Conservation (phyloP, 2,113 vertebrate species). For the Ascaphus truei region DNA sequence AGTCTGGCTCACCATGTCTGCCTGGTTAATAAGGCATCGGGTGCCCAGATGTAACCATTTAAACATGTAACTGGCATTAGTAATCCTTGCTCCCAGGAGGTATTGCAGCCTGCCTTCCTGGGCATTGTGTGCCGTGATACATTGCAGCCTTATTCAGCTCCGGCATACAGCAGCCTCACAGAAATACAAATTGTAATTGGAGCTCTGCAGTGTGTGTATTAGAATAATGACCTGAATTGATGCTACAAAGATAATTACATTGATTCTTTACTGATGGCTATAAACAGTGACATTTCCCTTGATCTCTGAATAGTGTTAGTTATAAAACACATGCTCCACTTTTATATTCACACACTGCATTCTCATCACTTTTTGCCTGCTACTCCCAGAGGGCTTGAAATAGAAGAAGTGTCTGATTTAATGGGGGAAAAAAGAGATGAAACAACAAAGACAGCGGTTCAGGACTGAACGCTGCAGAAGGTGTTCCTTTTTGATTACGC, state of each 20-base stretch:
- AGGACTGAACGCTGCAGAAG: constrained; percentile 49
- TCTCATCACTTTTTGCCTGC: constrained; percentile 61
- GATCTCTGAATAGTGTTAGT: constrained; percentile 62
- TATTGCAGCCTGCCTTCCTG: too few species aligned
- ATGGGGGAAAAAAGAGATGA: constrained; percentile 73
- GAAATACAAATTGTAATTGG: constrained; percentile 41
- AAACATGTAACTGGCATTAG: too few species aligned
- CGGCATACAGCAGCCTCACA: background rate
- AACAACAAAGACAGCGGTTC: constrained; percentile 65
- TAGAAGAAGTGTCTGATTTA: constrained; percentile 81
- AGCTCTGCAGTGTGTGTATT: constrained; percentile 44
- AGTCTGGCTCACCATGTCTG: too few species aligned
- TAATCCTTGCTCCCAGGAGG: too few species aligned
- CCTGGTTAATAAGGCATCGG: too few species aligned
- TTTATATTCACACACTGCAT: constrained; percentile 55
- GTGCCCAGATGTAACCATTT: too few species aligned
- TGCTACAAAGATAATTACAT: constrained; percentile 67
- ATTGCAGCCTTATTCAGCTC: background rate
- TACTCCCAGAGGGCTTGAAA: constrained; percentile 70
- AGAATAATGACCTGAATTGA: constrained; percentile 65
- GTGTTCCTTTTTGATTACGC: constrained; percentile 56
- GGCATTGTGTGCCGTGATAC: background rate
- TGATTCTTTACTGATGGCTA: constrained; percentile 66
- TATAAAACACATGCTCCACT: constrained; percentile 56
- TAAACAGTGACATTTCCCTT: constrained; percentile 70